Evolutionary conservation across 2,888 invertebrate species (phyloP).

Genomic region (Cabera pusaria): DNA sequence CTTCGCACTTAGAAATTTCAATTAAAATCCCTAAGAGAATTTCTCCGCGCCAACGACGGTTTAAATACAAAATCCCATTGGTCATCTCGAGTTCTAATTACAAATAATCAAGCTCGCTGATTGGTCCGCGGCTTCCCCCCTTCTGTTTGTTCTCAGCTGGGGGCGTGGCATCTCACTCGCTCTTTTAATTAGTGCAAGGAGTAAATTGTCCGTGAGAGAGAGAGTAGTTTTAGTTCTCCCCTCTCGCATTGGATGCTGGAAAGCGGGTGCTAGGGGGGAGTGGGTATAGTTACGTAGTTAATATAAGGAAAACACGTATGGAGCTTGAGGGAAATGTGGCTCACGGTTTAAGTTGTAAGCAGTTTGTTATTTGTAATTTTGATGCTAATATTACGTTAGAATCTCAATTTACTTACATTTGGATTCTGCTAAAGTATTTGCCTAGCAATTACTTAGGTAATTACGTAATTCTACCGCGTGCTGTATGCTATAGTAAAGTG

Average conservation of each 20-base stretch:
- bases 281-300: conserved; percentile 75
- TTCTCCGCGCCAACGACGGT: conserved; percentile 55
- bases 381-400: too few relatives aligned
- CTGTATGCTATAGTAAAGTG: too few relatives aligned
- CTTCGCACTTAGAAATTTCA: conserved; percentile 56
- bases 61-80: conserved; percentile 76
- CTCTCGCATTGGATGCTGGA: conserved; percentile 77
- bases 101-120: conserved; percentile 79
- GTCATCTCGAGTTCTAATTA: conserved; percentile 83
- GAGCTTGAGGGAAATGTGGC: conserved; percentile 71
- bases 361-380: too few relatives aligned
- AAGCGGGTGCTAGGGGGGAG: conserved; percentile 56
- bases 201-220: conserved; percentile 80
- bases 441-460: too few relatives aligned
- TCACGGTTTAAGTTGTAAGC: conserved; percentile 70
- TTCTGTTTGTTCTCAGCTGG: conserved; percentile 77
- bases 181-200: conserved; percentile 84
- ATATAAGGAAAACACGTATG: conserved; percentile 81
- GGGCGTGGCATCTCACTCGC: conserved; percentile 79
- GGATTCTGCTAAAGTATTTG: too few relatives aligned
- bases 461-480: too few relatives aligned
- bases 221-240: conserved; percentile 76
- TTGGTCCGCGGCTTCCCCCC: conserved; percentile 74
- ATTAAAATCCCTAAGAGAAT: conserved; percentile 58
- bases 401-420: too few relatives aligned